These are phyloP conservation scores for Pandemis corylana DNA, from an alignment of 2,888 invertebrate species.

Conservation along the genomic window DNA sequence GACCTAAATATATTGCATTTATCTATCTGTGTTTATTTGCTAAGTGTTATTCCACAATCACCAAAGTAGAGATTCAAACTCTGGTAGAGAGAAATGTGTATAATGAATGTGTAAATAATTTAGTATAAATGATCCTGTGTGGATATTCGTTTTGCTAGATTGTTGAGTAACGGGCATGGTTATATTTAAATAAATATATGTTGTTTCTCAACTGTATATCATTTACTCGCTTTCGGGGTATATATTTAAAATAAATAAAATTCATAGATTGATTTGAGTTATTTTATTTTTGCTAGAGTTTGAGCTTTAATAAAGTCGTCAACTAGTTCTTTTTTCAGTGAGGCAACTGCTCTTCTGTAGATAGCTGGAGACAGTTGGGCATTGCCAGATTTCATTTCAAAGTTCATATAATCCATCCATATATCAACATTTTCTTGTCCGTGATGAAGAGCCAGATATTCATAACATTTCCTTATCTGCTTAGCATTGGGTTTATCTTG, in stretches of 20 bases:
- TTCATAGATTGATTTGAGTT: slow-evolving; percentile 45
- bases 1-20: slow-evolving; percentile 70
- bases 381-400: slow-evolving; percentile 87
- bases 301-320: slow-evolving; percentile 84
- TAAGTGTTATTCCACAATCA: slow-evolving; percentile 82
- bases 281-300: slow-evolving; percentile 79
- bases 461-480: slow-evolving; percentile 85
- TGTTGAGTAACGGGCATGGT: slow-evolving; percentile 74
- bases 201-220: slow-evolving; percentile 67
- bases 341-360: slow-evolving; percentile 86
- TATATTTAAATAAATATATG: slow-evolving; percentile 79
- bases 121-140: slow-evolving; percentile 77
- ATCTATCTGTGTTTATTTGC: slow-evolving; percentile 76
- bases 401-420: slow-evolving; percentile 90
- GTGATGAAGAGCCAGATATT: slow-evolving; percentile 87
- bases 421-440: slow-evolving; percentile 87
- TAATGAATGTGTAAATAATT: slow-evolving; percentile 80
- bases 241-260: slow-evolving; percentile 45
- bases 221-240: slow-evolving; percentile 44
- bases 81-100: slow-evolving; percentile 65
- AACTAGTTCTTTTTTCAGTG: slow-evolving; percentile 80
- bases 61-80: slow-evolving; percentile 74
- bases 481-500: slow-evolving; percentile 77
- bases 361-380: slow-evolving; percentile 82
- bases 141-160: slow-evolving; percentile 78